Evolutionary conservation across 2,797 vertebrate species (phyloP), one percentile per base, ranked within the genome.

Genomic region (Chromobotia macracanthus): DNA sequence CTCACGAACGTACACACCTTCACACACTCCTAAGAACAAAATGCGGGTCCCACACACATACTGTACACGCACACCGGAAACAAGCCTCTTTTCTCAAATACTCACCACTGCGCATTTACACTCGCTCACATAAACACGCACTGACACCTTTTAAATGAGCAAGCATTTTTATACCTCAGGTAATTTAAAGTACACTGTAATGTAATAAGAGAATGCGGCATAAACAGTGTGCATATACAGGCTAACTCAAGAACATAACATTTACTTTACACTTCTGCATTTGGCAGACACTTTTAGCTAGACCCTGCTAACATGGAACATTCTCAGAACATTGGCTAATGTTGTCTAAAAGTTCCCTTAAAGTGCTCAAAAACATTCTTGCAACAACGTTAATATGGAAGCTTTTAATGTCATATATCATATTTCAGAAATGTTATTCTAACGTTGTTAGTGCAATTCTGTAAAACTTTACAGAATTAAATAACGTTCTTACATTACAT

Each of bases 1-100:
- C 79, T 76, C 67, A 53, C 44, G 53, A 80, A 18, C 63, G 75
- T 44, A 70, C 55, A 79, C 79, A 79, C 80, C 55, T 71, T 74
- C 61, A 73, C 63, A 60, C 66, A 25, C 68, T 74, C 50, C 72
- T 68, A 68, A 72, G 68, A 69, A 61, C 67, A 60, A 63, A 66
- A 67, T 51, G 72, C 50, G 82, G 41, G 9, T 73, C 75, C 71
- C 73, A 73, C 76, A 74, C 71, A 78, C 71, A 77, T 80, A 13
- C 21, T 58, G 11, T 25, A 55, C 50, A 78, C 79, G 70, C 31
- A 67, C 44, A 58, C 23, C 28, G 35, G 66, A 75, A 75, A 65
- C 9, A 0, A 64, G 72, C 60, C 51, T 75, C 28, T 75, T 75
- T 75, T 38, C 35, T 76, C 74, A 72, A 46, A 80, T 64, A 46